Evolutionary conservation across 2,888 invertebrate genomes (phyloP), one percentile per base, ranked within the genome.

Genomic region (Vanessa cardui): DNA sequence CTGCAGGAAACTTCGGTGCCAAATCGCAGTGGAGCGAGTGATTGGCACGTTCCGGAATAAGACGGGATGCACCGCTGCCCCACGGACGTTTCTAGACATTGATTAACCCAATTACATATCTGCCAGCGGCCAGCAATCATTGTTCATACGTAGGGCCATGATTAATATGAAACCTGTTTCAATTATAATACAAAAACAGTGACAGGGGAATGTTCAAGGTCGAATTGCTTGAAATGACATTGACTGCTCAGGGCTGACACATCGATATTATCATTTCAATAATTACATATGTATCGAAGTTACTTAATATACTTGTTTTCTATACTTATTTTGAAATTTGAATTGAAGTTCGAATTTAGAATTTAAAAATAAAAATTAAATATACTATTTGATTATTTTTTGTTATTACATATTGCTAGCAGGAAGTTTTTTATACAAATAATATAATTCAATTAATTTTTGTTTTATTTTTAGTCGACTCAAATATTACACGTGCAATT

Each of bases 21-120:
- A 49, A 56, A 62, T 62, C 58, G 60, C 64, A 68, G 56, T 47
- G 56, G 64, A 46, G 60, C 64, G 68, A 68, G 59, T 64, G 68
- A 64, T 68, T 64, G 68, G 58, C 60, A 52, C 64, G 64, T 59
- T 49, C 62, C 62, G 62, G 58, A 58, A 52, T 54, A 64, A 52
- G 60, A 64, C 64, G 60, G 52, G 68, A 58, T 60, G 60, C 52
- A 39, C 39, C 52, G 52, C 63, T 68, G 68, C 54, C 45, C 54
- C 45, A 44, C 44, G 65, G 58, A 62, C 58, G 47, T 33, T 52
- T 58, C 62, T 67, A 68, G 68, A 68, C 60, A 49, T 60, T 68
- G 54, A 64, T 68, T 68, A 64, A 68, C 68, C 64, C 64, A 68
- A 68, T 68, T 68, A 64, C 64, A 60, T 64, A 64, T 60, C 64